These are phyloP conservation scores for Melangyna quadrimaculata DNA, from an alignment of 2,888 invertebrate species.

Conservation along the genomic window DNA sequence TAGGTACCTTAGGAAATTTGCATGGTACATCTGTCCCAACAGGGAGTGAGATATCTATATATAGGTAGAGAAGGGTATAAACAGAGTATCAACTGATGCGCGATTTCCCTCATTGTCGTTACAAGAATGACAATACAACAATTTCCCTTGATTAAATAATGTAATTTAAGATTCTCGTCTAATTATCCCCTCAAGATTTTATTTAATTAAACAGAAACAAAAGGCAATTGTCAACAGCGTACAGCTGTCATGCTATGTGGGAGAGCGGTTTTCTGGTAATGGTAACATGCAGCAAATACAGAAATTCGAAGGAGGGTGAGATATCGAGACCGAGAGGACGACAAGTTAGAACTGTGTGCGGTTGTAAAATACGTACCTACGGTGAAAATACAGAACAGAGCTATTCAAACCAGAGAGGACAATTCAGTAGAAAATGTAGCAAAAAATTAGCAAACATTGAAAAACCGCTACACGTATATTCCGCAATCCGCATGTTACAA, in stretches of 20 bases:
- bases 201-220: slow-evolving; percentile 68
- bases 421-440: too few species aligned
- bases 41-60: not conserved
- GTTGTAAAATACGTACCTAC: too few species aligned
- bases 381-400: not conserved
- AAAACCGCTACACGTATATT: too few species aligned
- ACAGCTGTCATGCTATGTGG: not conserved
- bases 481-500: too few species aligned
- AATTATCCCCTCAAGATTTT: slow-evolving; percentile 63
- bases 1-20: slow-evolving; percentile 26
- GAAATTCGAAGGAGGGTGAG: not conserved
- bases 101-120: slow-evolving; percentile 53
- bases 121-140: slow-evolving; percentile 61
- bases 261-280: not conserved
- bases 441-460: too few species aligned
- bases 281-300: not conserved
- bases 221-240: slow-evolving; percentile 55
- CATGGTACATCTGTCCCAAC: slow-evolving; percentile 46
- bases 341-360: not conserved
- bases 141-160: slow-evolving; percentile 58
- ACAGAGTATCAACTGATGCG: slow-evolving; percentile 57
- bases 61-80: slow-evolving; percentile 12
- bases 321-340: slow-evolving; percentile 1
- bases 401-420: not conserved
- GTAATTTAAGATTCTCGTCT: slow-evolving; percentile 67